Percentiles rank a stretch among this genome's conserved stretches.
Conservation (phyloP, 1,140 invertebrate genomes). For the Hycleus phaleratus region DNA sequence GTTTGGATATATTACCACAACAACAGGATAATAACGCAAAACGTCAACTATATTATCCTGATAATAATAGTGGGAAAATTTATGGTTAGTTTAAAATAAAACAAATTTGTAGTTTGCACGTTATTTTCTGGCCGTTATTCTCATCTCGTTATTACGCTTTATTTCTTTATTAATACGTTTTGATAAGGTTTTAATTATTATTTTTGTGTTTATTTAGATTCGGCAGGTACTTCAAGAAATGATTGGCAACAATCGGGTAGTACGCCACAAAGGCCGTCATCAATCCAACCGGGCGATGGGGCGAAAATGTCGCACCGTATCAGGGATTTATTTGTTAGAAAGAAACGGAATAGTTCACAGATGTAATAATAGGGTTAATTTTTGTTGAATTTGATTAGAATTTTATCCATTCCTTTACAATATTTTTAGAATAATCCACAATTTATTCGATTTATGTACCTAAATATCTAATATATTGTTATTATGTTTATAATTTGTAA, state of each 20-base stretch:
- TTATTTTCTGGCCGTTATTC: constrained; percentile 11
- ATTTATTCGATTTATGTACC: neutral
- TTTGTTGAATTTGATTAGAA: constrained; percentile 23
- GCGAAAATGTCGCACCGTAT: constrained; percentile 28
- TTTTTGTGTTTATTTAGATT: constrained; percentile 8
- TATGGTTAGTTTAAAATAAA: constrained; percentile 25
- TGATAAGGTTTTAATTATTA: neutral
- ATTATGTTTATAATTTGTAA: neutral
- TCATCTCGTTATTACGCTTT: constrained; percentile 4
- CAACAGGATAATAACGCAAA: constrained; percentile 18
- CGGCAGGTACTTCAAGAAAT: neutral
- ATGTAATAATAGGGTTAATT: constrained; percentile 20
- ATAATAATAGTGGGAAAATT: constrained; percentile 26
- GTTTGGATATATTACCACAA: too few relatives aligned
- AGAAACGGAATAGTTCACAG: constrained; percentile 28
- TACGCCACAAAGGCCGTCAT: constrained; percentile 20
- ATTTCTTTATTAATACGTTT: neutral
- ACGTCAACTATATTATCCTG: constrained; percentile 17
- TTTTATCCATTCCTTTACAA: neutral
- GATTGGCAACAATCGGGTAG: constrained; percentile 21
- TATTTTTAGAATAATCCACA: neutral
- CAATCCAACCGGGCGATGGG: constrained; percentile 20
- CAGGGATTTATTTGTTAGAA: constrained; percentile 24
- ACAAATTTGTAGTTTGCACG: constrained; percentile 9
- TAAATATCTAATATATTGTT: neutral